A percentile compares a stretch with the other conserved stretches of the same genome.
phyloP scores from a whole-genome alignment of 2,113 vertebrate species.

The Stictonetta naevosa region DNA sequence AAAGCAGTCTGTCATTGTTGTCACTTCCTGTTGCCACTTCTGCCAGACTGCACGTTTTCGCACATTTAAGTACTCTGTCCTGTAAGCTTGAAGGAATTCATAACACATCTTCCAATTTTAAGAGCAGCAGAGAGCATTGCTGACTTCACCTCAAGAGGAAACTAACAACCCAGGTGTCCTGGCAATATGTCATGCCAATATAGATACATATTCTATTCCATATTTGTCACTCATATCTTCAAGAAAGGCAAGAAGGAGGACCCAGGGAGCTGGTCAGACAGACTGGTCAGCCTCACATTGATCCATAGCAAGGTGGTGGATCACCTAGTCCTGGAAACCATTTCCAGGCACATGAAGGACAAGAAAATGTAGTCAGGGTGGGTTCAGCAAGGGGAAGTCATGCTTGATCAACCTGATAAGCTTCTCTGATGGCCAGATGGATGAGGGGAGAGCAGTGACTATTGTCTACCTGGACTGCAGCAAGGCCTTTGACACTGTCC shows the following conservation, averaged over 20 bases:
- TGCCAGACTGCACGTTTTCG: neutral
- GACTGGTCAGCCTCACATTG: neutral
- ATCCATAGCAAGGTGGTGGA: neutral
- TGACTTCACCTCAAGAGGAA: neutral
- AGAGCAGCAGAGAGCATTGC: neutral
- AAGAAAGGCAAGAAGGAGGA: neutral
- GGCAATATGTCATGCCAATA: neutral
- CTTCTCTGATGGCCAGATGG: neutral
- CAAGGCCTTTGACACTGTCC: neutral
- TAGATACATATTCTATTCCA: neutral
- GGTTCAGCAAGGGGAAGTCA: neutral
- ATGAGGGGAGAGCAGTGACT: neutral
- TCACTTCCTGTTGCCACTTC: neutral
- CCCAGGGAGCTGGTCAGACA: neutral
- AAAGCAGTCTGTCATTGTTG: neutral
- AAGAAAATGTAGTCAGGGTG: neutral
- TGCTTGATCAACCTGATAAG: neutral
- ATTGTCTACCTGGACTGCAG: neutral
- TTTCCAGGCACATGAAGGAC: neutral
- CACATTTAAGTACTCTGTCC: neutral
- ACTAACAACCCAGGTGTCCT: neutral
- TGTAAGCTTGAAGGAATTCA: neutral
- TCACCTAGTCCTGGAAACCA: neutral
- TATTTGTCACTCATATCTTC: neutral
- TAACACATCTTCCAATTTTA: rapidly evolving